A percentile compares a stretch with the other conserved stretches of the same genome.
Conservation (phyloP, 2,113 vertebrate genomes). For the Bombycilla garrulus region DNA sequence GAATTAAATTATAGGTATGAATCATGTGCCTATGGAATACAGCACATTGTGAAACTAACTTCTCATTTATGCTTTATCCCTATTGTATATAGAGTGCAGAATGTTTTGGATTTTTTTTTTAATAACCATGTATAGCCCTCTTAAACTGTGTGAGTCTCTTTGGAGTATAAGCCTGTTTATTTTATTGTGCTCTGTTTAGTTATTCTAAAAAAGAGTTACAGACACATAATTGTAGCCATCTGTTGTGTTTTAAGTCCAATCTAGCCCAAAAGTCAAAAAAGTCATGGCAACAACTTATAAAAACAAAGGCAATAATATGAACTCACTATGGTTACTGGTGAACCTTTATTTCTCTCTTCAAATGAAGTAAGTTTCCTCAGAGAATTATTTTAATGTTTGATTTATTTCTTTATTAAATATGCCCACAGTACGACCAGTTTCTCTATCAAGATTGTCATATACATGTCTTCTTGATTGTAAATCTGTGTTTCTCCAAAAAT, state of each 20-base stretch:
- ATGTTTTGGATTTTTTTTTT: constrained; percentile 1
- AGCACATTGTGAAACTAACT: background rate
- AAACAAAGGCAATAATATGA: constrained; percentile 78
- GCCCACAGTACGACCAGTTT: constrained; percentile 63
- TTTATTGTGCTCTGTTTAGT: constrained; percentile 79
- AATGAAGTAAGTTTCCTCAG: constrained; percentile 76
- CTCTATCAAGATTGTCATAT: constrained; percentile 64
- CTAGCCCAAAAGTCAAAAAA: constrained; percentile 74
- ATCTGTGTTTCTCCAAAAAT: constrained; percentile 20
- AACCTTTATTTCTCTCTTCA: constrained; percentile 70
- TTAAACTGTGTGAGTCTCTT: constrained; percentile 66
- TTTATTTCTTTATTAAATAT: constrained; percentile 74
- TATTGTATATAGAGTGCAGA: background rate
- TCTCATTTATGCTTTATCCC: background rate
- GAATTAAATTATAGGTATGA: background rate
- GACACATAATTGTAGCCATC: constrained; percentile 77
- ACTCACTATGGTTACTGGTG: constrained; percentile 77
- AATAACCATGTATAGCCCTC: constrained; percentile 47
- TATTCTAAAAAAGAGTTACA: constrained; percentile 69
- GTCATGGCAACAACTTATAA: constrained; percentile 76
- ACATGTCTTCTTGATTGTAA: constrained; percentile 56
- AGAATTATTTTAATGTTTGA: constrained; percentile 70
- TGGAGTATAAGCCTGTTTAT: constrained; percentile 73
- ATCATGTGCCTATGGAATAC: background rate
- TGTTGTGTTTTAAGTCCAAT: constrained; percentile 77